Evolutionary conservation across 2,113 vertebrate genomes (phyloP).

Genomic region (Monarcha castaneiventris): DNA sequence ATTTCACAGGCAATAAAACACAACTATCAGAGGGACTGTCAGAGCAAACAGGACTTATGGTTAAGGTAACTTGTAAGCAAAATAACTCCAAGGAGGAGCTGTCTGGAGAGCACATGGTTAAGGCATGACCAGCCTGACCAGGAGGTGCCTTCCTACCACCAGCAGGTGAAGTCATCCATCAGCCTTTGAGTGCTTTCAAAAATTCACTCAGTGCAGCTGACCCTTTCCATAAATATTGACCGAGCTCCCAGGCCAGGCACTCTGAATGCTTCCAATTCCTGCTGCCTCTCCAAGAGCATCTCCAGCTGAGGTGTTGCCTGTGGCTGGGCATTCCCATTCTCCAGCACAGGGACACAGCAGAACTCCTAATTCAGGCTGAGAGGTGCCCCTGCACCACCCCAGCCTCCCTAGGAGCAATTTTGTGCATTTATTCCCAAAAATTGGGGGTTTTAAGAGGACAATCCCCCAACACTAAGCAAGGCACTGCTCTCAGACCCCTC

Average conservation of each 20-base stretch:
- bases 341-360: fast-evolving
- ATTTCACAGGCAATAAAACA: background rate
- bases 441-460: fast-evolving
- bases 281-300: fast-evolving
- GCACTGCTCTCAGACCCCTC: background rate
- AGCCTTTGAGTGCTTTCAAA: background rate
- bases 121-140: background rate
- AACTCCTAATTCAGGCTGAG: background rate
- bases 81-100: background rate
- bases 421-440: background rate
- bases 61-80: background rate
- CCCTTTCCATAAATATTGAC: background rate
- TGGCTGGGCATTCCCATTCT: background rate
- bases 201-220: background rate
- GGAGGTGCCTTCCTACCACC: background rate
- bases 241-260: fast-evolving
- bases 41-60: background rate
- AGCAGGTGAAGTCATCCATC: background rate
- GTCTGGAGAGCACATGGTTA: background rate
- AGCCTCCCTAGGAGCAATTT: background rate
- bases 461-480: background rate
- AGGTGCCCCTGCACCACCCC: background rate
- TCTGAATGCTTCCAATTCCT: background rate
- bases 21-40: background rate
- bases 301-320: background rate